These are phyloP conservation scores for Brevimyrus niger DNA, from an alignment of 2,113 vertebrate genomes.

Conservation along the genomic window DNA sequence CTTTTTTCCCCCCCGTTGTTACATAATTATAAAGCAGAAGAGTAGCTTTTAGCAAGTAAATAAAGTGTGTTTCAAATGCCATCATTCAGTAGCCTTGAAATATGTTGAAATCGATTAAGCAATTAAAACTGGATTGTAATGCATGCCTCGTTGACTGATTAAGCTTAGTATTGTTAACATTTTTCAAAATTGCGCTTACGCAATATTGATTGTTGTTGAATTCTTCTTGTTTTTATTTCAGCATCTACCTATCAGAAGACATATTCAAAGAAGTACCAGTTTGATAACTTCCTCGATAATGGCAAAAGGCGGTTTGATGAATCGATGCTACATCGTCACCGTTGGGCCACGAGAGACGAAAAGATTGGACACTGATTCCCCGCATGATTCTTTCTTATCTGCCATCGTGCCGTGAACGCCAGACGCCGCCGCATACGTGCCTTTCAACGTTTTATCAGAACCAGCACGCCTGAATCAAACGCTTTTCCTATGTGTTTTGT, in stretches of 20 bases:
- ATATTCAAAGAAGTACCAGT: conserved; percentile 63
- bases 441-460: conserved; percentile 36
- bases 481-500: conserved; percentile 22
- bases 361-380: conserved; percentile 67
- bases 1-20: neutral
- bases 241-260: conserved; percentile 82
- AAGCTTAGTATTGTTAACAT: neutral
- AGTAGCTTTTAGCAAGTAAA: neutral
- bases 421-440: neutral
- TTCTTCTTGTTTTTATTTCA: conserved; percentile 41
- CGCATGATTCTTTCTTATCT: neutral
- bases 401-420: neutral
- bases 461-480: conserved; percentile 33
- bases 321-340: conserved; percentile 63
- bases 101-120: neutral
- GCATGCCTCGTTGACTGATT: neutral
- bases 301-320: conserved; percentile 58
- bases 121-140: neutral
- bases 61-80: neutral
- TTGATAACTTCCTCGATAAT: conserved; percentile 60
- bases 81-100: neutral
- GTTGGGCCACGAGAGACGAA: conserved; percentile 67
- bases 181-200: neutral
- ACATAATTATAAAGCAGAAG: neutral
- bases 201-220: neutral